Evolutionary conservation across 2,888 invertebrate species (phyloP).

Genomic region (Ochlodes sylvanus): DNA sequence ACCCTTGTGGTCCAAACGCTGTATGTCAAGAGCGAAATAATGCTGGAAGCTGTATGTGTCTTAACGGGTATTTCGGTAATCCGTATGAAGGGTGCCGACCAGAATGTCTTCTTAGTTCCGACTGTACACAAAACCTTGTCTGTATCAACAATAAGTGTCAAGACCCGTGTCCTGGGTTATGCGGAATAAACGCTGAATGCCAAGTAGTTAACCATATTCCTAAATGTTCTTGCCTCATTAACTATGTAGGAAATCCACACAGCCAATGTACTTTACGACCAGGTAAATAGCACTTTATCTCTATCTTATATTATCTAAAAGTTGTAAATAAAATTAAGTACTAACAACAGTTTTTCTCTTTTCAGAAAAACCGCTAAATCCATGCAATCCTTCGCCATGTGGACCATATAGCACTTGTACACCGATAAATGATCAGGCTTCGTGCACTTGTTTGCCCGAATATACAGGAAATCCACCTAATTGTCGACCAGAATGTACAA

Average conservation of each 20-base stretch:
- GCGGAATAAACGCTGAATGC: slow-evolving; percentile 90
- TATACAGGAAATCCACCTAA: slow-evolving; percentile 90
- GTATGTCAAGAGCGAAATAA: slow-evolving; percentile 88
- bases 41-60: slow-evolving; percentile 88
- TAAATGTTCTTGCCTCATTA: slow-evolving; percentile 88
- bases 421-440: slow-evolving; percentile 86
- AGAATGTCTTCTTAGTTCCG: slow-evolving; percentile 89
- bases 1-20: slow-evolving; percentile 88
- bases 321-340: too few species aligned
- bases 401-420: slow-evolving; percentile 91
- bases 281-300: slow-evolving; percentile 57
- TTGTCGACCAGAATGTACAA: slow-evolving; percentile 92
- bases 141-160: slow-evolving; percentile 88
- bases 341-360: not conserved
- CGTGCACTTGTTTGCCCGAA: slow-evolving; percentile 88
- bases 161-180: slow-evolving; percentile 91
- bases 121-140: slow-evolving; percentile 87
- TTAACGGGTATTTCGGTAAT: slow-evolving; percentile 88
- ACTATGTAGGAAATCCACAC: slow-evolving; percentile 90
- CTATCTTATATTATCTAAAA: too few species aligned
- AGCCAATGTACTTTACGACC: slow-evolving; percentile 65
- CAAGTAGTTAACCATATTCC: slow-evolving; percentile 91
- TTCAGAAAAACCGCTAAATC: slow-evolving; percentile 80
- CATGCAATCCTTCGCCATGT: slow-evolving; percentile 91
- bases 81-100: slow-evolving; percentile 89